Base-by-base conservation (phyloP, 2,113 vertebrate species). In the Lepus americanus region DNA sequence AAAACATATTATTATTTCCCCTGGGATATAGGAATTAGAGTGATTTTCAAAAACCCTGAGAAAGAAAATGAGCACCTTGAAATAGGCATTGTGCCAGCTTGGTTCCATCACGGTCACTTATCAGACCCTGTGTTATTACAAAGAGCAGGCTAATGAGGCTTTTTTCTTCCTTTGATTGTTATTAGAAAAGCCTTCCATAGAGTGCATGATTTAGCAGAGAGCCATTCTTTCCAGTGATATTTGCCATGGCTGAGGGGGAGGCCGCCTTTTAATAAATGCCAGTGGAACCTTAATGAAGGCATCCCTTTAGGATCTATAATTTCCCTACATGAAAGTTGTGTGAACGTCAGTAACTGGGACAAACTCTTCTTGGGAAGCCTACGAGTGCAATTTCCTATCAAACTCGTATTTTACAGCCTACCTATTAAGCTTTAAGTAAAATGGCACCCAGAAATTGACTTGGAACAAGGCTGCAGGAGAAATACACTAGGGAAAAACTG, bases 1-100 rank as follows among this genome's bases (percentile, higher is more conserved):
- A 93, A 95, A 97, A 97, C 96, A 93, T 93, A 97, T 98, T 92
- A 97, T 96, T 97, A 97, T 96, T 97, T 97, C 72, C 55, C 95
- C 51, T 67, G 73, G 86, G 76, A 90, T 84, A 90, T 76, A 76
- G 88, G 73, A 96, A 96, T 97, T 97, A 94, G 92, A 96, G 20
- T 53, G 64, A 97, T 81, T 97, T 97, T 92, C 49, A 95, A 89
- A 80, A 90, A 96, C 92, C 6, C 64, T 90, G 90, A 17, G 78
- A 97, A 94, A 94, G 83, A 61, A 98, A 98, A 97, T 92, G 64
- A 97, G 72, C n/a, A 97, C 96, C 96, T 97, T 92, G 94, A 93
- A 64, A 94, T 89, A 93, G 95, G 70, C 74, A n/a, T 14, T 64
- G 59, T 66, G 85, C 12, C 49, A 90, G 89, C 61, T 94, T 95